These are phyloP conservation scores for Nemoura dubitans DNA, from an alignment of 2,888 invertebrate species.

Conservation along the genomic window DNA sequence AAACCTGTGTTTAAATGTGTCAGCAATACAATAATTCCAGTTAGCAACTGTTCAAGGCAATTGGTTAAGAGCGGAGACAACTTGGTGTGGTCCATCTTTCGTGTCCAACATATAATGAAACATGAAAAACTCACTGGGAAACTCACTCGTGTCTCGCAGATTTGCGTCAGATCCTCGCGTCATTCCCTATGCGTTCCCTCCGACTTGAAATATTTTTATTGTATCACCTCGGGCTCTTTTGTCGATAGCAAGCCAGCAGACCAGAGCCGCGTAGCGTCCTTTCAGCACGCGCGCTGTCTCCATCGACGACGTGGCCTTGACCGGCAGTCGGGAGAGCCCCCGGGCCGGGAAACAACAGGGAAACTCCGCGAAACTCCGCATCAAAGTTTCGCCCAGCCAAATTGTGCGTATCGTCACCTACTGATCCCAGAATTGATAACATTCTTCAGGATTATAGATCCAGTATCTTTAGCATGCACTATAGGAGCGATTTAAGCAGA, in stretches of 20 bases:
- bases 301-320: background rate
- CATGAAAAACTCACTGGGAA: too few species aligned
- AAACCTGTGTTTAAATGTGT: too few species aligned
- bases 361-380: background rate
- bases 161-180: background rate
- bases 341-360: background rate
- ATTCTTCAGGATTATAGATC: background rate
- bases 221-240: background rate
- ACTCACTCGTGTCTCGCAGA: background rate
- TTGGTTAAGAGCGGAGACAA: too few species aligned
- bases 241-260: background rate
- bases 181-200: background rate
- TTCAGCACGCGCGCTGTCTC: background rate
- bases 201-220: background rate
- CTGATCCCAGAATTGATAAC: constrained; percentile 20
- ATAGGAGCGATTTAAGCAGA: background rate
- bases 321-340: background rate
- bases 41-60: too few species aligned
- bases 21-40: too few species aligned
- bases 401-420: background rate
- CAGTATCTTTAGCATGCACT: background rate
- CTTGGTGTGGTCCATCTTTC: too few species aligned
- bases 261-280: background rate
- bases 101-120: too few species aligned
- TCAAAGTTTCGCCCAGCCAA: background rate